Evolutionary conservation across 2,797 vertebrate species (phyloP).

Genomic region (Synaphobranchus kaupii): DNA sequence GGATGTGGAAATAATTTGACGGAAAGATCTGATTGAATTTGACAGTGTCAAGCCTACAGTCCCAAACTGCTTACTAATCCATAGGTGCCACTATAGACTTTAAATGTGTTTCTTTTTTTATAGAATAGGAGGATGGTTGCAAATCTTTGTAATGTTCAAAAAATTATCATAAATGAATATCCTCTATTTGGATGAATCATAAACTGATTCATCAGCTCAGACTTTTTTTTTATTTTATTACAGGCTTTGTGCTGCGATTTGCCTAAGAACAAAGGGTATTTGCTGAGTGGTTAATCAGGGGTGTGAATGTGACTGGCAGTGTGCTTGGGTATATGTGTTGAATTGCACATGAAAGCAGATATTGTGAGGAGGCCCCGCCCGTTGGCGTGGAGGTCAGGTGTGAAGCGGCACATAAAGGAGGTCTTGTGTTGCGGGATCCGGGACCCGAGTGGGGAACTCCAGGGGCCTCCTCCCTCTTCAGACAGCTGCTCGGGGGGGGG

Average conservation of each 20-base stretch:
- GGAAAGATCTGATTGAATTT: neutral
- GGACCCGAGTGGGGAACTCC: slow-evolving; percentile 64
- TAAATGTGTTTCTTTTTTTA: neutral
- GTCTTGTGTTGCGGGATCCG: slow-evolving; percentile 65
- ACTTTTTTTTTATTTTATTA: slow-evolving; percentile 28
- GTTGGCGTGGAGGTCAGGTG: slow-evolving; percentile 66
- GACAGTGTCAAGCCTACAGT: neutral
- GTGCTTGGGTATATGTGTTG: slow-evolving; percentile 41
- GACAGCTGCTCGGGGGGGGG: slow-evolving; percentile 66
- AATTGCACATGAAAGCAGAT: slow-evolving; percentile 59
- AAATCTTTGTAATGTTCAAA: neutral
- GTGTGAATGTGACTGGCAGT: slow-evolving; percentile 32
- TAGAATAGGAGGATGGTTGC: neutral
- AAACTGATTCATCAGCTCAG: neutral
- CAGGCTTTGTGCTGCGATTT: neutral
- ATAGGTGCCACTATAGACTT: neutral
- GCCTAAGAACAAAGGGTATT: neutral
- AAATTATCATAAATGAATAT: neutral
- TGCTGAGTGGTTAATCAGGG: slow-evolving; percentile 41
- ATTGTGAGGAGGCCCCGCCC: slow-evolving; percentile 70
- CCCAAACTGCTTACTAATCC: neutral
- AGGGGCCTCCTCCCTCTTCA: slow-evolving; percentile 65
- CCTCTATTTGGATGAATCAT: neutral
- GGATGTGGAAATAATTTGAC: neutral
- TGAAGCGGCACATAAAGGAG: slow-evolving; percentile 63